Conservation (phyloP, 2,113 vertebrate genomes). For the Semnopithecus entellus region DNA sequence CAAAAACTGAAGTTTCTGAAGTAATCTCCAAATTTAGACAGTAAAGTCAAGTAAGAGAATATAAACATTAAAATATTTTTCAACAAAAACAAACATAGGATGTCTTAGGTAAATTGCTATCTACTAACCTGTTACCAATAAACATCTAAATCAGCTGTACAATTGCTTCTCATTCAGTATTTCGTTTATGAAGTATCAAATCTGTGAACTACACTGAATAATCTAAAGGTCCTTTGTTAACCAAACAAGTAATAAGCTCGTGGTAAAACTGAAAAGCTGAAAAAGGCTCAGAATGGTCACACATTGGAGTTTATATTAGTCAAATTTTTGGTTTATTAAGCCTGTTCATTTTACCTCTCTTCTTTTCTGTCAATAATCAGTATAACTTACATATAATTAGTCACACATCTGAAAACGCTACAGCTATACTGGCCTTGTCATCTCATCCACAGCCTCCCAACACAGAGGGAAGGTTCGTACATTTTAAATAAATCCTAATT, state of each 20-base stretch:
- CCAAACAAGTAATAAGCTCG: neutral
- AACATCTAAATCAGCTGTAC: neutral
- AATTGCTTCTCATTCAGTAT: neutral
- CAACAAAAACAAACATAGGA: constrained; percentile 1
- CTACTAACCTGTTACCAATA: neutral
- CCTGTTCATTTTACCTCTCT: neutral
- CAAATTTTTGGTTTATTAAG: neutral
- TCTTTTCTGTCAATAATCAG: neutral
- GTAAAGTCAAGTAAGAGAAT: neutral
- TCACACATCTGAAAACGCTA: neutral
- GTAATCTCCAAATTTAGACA: constrained; percentile 20
- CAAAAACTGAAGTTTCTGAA: neutral
- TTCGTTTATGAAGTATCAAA: neutral
- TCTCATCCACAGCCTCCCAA: neutral
- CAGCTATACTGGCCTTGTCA: neutral
- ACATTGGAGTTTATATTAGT: neutral
- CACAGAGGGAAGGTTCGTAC: neutral
- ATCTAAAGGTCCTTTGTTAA: neutral
- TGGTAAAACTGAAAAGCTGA: neutral
- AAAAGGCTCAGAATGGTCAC: neutral
- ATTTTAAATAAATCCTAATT: constrained; percentile 29
- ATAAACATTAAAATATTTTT: constrained; percentile 32
- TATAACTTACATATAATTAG: neutral
- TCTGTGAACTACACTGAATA: neutral
- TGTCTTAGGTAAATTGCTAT: neutral